Conservation (phyloP, 1,140 invertebrate genomes). For the Ceratina japonica region DNA sequence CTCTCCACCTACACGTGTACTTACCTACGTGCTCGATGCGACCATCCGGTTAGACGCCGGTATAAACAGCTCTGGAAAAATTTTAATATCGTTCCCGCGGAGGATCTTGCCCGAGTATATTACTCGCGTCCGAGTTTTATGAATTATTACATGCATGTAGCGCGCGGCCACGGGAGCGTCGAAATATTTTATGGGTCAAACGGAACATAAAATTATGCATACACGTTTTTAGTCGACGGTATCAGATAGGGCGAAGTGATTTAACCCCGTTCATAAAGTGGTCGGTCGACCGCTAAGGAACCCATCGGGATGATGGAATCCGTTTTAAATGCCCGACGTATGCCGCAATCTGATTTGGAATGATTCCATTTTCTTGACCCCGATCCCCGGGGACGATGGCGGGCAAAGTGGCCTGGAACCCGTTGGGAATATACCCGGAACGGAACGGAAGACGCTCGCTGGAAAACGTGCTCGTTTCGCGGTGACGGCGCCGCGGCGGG, state of each 20-base stretch:
- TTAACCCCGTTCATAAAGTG: background rate
- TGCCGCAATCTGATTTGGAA: constrained; percentile 65
- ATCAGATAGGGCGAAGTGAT: too few relatives aligned
- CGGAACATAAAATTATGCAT: too few relatives aligned
- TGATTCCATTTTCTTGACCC: constrained; percentile 63
- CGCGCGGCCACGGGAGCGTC: too few relatives aligned
- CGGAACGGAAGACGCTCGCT: constrained; percentile 29
- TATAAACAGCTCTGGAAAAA: background rate
- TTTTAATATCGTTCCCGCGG: background rate
- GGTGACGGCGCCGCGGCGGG: constrained; percentile 11
- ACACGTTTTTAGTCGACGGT: too few relatives aligned
- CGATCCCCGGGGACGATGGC: background rate
- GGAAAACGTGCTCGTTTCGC: constrained; percentile 39
- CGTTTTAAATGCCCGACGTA: constrained; percentile 57
- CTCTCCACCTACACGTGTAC: background rate
- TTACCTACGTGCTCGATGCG: background rate
- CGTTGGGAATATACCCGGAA: constrained; percentile 3
- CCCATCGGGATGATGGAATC: constrained; percentile 33
- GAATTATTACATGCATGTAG: too few relatives aligned
- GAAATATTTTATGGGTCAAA: too few relatives aligned
- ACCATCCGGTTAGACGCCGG: background rate
- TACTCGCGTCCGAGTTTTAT: too few relatives aligned
- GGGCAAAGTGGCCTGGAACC: constrained; percentile 23
- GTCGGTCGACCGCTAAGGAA: constrained; percentile 42
- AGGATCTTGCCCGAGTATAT: background rate